Percentiles rank a stretch among this genome's conserved stretches.
These are phyloP conservation scores for Cordylochernes scorpioides DNA, from an alignment of 2,888 invertebrate genomes.

Conservation along the genomic window DNA sequence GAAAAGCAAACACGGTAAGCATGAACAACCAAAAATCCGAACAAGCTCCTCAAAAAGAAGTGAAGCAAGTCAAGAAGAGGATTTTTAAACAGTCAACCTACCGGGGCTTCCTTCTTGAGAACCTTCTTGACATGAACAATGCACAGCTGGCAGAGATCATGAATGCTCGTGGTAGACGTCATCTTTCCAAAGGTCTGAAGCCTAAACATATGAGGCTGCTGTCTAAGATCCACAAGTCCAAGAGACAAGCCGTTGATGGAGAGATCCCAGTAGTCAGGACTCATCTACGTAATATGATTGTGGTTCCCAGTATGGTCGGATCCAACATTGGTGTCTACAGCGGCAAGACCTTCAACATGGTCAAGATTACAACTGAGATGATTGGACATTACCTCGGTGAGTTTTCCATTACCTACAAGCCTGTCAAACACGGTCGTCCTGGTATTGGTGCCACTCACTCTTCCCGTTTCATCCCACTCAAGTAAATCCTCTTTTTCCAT, in stretches of 20 bases:
- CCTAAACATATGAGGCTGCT: conserved; percentile 74
- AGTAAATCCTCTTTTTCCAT: too few relatives aligned
- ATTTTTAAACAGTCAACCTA: too few relatives aligned
- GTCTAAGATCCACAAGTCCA: conserved; percentile 74
- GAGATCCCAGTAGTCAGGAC: conserved; percentile 60
- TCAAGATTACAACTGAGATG: conserved; percentile 58
- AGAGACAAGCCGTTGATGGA: conserved; percentile 76
- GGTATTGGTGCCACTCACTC: conserved; percentile 95
- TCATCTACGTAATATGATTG: conserved; percentile 28
- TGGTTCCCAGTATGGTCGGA: conserved; percentile 30
- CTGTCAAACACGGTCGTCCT: conserved; percentile 82
- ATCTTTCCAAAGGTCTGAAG: conserved; percentile 79
- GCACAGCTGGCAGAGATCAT: conserved; percentile 88
- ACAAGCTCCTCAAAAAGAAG: too few relatives aligned
- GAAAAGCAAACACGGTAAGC: too few relatives aligned
- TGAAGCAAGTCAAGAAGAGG: too few relatives aligned
- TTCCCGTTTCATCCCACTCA: conserved; percentile 82
- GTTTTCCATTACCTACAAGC: conserved; percentile 83
- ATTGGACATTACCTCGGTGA: conserved; percentile 84
- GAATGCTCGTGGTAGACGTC: conserved; percentile 59
- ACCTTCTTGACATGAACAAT: too few relatives aligned
- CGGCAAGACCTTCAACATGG: conserved; percentile 52
- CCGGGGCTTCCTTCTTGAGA: too few relatives aligned
- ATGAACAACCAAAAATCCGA: too few relatives aligned
- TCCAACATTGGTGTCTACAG: conserved; percentile 21